Base-by-base conservation (phyloP, 2,113 vertebrate species). In the Eudorcas thomsonii region DNA sequence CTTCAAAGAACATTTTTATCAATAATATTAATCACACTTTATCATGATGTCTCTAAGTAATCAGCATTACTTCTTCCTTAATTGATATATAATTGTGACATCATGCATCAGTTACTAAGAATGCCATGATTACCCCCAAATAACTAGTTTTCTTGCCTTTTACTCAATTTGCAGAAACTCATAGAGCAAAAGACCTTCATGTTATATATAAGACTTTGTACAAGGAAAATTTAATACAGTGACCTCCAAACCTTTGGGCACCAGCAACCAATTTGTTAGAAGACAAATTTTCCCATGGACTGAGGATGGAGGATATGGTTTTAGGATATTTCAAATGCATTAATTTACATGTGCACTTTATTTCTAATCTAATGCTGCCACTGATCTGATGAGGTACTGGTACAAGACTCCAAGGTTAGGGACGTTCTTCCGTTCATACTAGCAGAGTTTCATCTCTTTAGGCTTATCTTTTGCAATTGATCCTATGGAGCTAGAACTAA, bases 71-170 rank as follows among this genome's bases (percentile, higher is more conserved):
- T 21, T 60, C 89, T 94, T 71, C n/a, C 43, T 90, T 74, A 94
- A 95, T 55, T 97, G n/a, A 81, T 87, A 14, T 87, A 16, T 90
- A 81, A 97, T 92, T 48, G 9, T 94, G 59, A 91, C 64, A 85
- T 89, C 90, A 45, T 59, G 8, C 50, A 74, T 71, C 33, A 28
- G 71, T 80, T 71, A 36, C 17, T 71, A 93, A 91, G 62, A 96
- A 88, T 88, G 39, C 6, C 28, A 30, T 25, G 39, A 91, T 83
- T 96, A 91, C 71, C 39, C 39, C 33, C 91, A 9, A 28, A 30
- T 91, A 94, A 94, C 81, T 95, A 92, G 36, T 54, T 95, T 97
- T 96, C 48, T 77, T 57, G 62, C 25, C 36, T 97, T 93, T 88
- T 67, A 28, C 60, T 36, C 43, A 89, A 48, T 90, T 57, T 71